A percentile compares a stretch with the other conserved stretches of the same genome.
These are phyloP conservation scores for Holotrichia oblita DNA, from an alignment of 1,140 invertebrate genomes.

Conservation along the genomic window DNA sequence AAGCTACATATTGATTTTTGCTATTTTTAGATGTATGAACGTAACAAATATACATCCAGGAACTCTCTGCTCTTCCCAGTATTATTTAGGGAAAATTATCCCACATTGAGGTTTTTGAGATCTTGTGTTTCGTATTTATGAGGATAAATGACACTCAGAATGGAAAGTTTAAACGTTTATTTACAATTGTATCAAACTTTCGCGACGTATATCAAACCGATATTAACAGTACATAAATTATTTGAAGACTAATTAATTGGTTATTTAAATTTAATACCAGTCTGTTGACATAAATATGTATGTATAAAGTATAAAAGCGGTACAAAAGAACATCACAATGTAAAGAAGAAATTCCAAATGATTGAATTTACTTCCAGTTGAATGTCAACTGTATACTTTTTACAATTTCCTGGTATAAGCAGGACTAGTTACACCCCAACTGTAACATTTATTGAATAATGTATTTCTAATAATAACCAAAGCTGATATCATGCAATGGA, in stretches of 20 bases:
- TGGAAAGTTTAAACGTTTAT: background rate
- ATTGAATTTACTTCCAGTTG: slow-evolving; percentile 31
- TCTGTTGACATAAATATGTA: slow-evolving; percentile 27
- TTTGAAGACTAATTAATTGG: background rate
- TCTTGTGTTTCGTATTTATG: too few relatives aligned
- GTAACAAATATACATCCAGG: too few relatives aligned
- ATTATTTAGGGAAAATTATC: too few relatives aligned
- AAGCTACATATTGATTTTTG: too few relatives aligned
- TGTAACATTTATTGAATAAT: slow-evolving; percentile 11
- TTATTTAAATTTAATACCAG: slow-evolving; percentile 17
- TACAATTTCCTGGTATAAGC: slow-evolving; percentile 10
- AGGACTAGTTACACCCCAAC: slow-evolving; percentile 47
- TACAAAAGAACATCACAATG: slow-evolving; percentile 32
- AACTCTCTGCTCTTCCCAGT: too few relatives aligned
- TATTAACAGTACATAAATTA: slow-evolving; percentile 6
- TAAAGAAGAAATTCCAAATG: slow-evolving; percentile 3
- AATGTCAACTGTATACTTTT: slow-evolving; percentile 33
- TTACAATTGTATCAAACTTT: slow-evolving; percentile 4
- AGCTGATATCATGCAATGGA: slow-evolving; percentile 81
- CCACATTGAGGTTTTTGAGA: too few relatives aligned
- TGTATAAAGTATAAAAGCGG: slow-evolving; percentile 7
- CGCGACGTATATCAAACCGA: slow-evolving; percentile 1
- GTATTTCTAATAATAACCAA: slow-evolving; percentile 68
- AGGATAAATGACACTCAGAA: too few relatives aligned
- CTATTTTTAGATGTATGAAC: too few relatives aligned